Evolutionary conservation across 2,888 invertebrate genomes (phyloP), one percentile per base, ranked within the genome.

Genomic region (Ophraella communa): DNA sequence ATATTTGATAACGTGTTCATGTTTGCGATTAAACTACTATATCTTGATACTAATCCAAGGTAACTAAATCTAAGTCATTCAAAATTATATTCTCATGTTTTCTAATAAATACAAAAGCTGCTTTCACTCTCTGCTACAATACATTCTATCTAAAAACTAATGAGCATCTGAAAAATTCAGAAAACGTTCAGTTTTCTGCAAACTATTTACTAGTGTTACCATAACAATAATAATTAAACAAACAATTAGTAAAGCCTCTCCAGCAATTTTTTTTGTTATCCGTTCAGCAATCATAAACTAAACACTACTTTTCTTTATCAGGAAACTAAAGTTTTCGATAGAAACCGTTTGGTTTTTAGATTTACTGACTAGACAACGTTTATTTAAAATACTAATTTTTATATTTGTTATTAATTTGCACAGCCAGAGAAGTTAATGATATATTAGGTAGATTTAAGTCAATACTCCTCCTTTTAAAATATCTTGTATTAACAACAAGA

Each of bases 121-220:
- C 27, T 27, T 14, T 54, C 18, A 21, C 23, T 35, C n/a, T n/a
- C 23, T 18, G 4, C 3, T 14, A 54, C 39, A 52, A n/a, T 54
- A 18, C 18, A 14, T 23, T 39, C 5, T 42, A 17, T 23, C 54
- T 35, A 54, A 42, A 33, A 53, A 30, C 23, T 56, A 44, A 20
- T 45, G 56, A 56, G 56, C 56, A 56, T 56, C 56, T 45, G 45
- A 56, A 21, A 56, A 30, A 56, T 56, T 45, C 33, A 56, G 45
- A 45, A 56, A 56, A 55, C 55, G 42, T 4, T 39, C 18, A 35
- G 11, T 54, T 20, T 11, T n/a, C 21, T n/a, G 8, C 21, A 5
- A 54, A 39, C 35, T 54, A 33, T 54, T 7, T 23, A 11, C 21
- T 54, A 11, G 2, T 11, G n/a, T n/a, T n/a, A n/a, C n/a, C n/a